These are phyloP conservation scores for Novumbra hubbsi DNA, from an alignment of 2,797 vertebrate species.

Conservation along the genomic window DNA sequence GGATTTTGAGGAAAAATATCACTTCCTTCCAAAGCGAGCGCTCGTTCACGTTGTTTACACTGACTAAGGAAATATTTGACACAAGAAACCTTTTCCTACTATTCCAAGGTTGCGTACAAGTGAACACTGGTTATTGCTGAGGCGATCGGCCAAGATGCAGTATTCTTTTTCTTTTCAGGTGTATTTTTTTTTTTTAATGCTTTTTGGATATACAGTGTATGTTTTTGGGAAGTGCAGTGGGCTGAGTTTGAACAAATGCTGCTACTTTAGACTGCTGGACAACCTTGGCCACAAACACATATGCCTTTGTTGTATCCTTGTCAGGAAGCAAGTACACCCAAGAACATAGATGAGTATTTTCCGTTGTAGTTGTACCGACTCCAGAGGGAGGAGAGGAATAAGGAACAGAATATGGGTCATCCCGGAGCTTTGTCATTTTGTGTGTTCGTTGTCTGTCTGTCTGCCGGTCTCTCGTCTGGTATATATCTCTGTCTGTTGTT, in stretches of 20 bases:
- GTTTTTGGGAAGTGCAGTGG: too few relatives aligned
- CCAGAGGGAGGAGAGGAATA: not conserved
- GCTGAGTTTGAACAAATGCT: too few relatives aligned
- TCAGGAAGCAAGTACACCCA: not conserved
- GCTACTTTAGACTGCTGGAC: too few relatives aligned
- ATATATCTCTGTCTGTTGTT: not conserved
- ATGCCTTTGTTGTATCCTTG: not conserved
- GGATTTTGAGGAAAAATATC: not conserved
- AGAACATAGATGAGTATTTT: not conserved
- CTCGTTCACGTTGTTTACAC: not conserved
- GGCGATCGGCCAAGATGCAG: too few relatives aligned
- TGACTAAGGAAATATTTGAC: too few relatives aligned
- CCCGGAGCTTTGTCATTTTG: not conserved
- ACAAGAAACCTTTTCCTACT: too few relatives aligned
- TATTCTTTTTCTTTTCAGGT: too few relatives aligned
- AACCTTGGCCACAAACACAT: not conserved
- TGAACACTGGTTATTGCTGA: too few relatives aligned
- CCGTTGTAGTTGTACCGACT: not conserved
- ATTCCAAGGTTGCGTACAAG: too few relatives aligned
- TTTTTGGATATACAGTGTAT: too few relatives aligned
- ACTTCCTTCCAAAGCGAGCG: not conserved
- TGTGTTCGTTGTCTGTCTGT: constrained; percentile 4
- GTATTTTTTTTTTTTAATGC: too few relatives aligned
- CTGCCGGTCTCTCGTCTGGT: too few relatives aligned
- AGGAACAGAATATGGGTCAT: not conserved